Base-by-base conservation (phyloP, 2,113 vertebrate species). In the Melanerpes formicivorus region DNA sequence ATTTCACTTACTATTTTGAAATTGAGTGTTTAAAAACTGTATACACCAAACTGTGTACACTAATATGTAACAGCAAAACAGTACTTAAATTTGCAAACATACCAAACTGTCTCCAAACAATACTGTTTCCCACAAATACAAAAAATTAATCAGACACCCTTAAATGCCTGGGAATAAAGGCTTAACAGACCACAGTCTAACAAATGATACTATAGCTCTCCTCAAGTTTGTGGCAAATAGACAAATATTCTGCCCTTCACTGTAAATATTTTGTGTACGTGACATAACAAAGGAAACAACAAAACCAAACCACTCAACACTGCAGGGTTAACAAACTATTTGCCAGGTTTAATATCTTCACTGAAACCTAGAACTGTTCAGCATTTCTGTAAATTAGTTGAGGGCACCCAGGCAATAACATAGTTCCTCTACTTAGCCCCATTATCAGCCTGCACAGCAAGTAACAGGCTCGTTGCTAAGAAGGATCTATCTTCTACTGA, bases 401-500 rank as follows among this genome's bases (percentile, higher is more conserved):
- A 75, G 6, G 11, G 37, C 4, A 59, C 6, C 5, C 27, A 59
- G 27, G 2, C 30, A 59, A 27, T 4, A 80, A 48, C 5, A 5
- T 0, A 15, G 7, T 32, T 88, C 63, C 46, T 72, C 18, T 7
- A 16, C 6, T 30, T 32, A 27, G 42, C 7, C 14, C 13, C 9
- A 0, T 13, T 13, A 32, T 17, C 18, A 48, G 11, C 9, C 42
- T 66, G 44, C 70, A 55, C 7, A 90, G 44, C 32, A 10, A 18
- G 10, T 50, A 66, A 62, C 18, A 62, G n/a, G 7, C 26, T 65
- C 5, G 16, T 46, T 56, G 50, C 8, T 2, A 66, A 67, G 32
- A 67, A 19, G 0, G 0, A 22, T 2, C 0, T 12, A 63, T 10
- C 13, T 62, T 52, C 58, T 52, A 22, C 46, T 26, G 22, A 27